Conservation (phyloP, 2,888 invertebrate species). For the Lithodes maja region DNA sequence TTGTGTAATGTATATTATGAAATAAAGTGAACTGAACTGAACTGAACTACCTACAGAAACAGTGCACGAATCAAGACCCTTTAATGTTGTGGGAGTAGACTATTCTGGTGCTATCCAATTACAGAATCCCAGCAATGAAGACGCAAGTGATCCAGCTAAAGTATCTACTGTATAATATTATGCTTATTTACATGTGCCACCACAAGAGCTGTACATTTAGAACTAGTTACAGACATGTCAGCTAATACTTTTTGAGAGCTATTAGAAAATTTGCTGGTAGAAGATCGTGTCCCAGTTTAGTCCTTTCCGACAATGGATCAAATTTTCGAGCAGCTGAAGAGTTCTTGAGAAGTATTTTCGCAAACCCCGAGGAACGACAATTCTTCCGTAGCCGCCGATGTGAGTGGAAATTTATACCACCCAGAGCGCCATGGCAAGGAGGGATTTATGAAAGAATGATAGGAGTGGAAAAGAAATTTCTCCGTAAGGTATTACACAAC, state of each 20-base stretch:
- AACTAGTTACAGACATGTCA: constrained; percentile 11
- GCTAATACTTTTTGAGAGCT: not conserved
- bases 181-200: constrained; percentile 19
- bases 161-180: not conserved
- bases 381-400: too few relatives aligned
- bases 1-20: too few relatives aligned
- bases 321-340: not conserved
- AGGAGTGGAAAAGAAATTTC: too few relatives aligned
- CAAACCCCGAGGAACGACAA: too few relatives aligned
- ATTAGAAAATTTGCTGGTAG: not conserved
- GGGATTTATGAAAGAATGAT: too few relatives aligned
- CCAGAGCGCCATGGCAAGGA: too few relatives aligned
- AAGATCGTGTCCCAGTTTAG: not conserved
- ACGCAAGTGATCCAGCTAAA: not conserved
- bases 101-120: not conserved
- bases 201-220: not conserved
- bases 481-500: too few relatives aligned
- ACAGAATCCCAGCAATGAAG: not conserved
- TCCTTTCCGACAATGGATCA: not conserved
- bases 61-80: not conserved
- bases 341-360: not conserved
- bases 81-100: not conserved
- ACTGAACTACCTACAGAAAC: not conserved
- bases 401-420: too few relatives aligned
- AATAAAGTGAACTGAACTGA: too few relatives aligned